A percentile compares a stretch with the other conserved stretches of the same genome.
phyloP scores from a whole-genome alignment of 2,888 invertebrate genomes.

The Hirtodrosophila confusa region DNA sequence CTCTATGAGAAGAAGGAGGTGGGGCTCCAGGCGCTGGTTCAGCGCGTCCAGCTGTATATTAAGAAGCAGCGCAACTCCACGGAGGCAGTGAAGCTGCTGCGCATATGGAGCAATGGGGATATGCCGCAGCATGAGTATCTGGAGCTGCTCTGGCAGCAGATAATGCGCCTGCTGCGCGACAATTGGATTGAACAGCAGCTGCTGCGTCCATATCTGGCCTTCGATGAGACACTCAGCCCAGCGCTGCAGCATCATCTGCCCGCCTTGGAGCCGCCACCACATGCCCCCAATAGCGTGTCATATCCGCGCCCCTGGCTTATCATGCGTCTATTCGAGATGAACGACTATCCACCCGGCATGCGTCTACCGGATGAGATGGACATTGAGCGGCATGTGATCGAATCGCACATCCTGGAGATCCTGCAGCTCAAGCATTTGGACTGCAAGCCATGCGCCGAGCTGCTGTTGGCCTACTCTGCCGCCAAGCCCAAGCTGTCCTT shows the following conservation, averaged over 20 bases:
- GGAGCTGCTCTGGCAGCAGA: slow-evolving; percentile 97
- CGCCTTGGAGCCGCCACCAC: neutral
- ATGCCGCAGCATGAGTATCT: slow-evolving; percentile 95
- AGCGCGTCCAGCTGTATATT: slow-evolving; percentile 95
- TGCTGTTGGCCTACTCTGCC: slow-evolving; percentile 92
- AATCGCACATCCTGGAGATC: slow-evolving; percentile 96
- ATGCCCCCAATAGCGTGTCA: slow-evolving; percentile 86
- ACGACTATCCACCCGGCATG: slow-evolving; percentile 95
- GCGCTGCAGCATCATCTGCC: slow-evolving; percentile 97
- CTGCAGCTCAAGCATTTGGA: slow-evolving; percentile 93
- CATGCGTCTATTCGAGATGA: slow-evolving; percentile 98
- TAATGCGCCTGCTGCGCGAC: slow-evolving; percentile 93
- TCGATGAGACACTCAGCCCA: slow-evolving; percentile 96
- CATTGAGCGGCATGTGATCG: slow-evolving; percentile 97
- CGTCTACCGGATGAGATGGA: slow-evolving; percentile 98
- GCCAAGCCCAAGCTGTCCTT: slow-evolving; percentile 96
- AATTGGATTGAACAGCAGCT: slow-evolving; percentile 99
- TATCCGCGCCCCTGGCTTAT: slow-evolving; percentile 98
- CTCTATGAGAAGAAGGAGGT: slow-evolving; percentile 97
- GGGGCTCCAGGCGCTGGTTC: slow-evolving; percentile 93
- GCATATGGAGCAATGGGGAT: slow-evolving; percentile 95
- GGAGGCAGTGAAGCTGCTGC: slow-evolving; percentile 90
- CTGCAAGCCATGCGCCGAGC: slow-evolving; percentile 96
- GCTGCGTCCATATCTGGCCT: slow-evolving; percentile 96
- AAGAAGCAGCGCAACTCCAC: slow-evolving; percentile 95